A percentile compares a stretch with the other conserved stretches of the same genome.
Evolutionary conservation across 2,797 vertebrate species (phyloP).

Genomic region (Prunella strophiata): DNA sequence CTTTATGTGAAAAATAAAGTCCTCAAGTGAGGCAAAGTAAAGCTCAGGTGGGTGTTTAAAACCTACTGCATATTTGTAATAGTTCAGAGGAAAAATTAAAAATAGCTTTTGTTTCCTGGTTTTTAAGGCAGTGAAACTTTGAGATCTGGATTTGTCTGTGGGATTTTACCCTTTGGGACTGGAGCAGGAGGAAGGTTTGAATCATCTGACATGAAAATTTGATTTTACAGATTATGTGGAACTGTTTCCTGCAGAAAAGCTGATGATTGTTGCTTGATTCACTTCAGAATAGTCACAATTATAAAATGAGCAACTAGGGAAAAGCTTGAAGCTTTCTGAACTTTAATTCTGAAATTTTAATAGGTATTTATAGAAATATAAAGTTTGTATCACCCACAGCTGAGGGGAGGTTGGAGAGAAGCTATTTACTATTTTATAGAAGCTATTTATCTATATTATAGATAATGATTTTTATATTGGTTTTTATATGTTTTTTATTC

Average conservation of each 20-base stretch:
- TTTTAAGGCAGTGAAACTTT: not conserved
- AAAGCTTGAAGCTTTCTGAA: not conserved
- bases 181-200: not conserved
- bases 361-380: not conserved
- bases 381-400: not conserved
- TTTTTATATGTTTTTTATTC: not conserved
- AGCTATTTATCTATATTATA: no score
- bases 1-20: not conserved
- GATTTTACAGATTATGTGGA: not conserved
- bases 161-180: not conserved
- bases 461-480: fast-evolving
- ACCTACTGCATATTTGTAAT: not conserved
- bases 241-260: not conserved
- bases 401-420: not conserved
- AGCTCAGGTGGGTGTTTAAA: not conserved
- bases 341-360: not conserved
- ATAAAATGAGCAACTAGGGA: not conserved
- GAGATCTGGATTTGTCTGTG: not conserved
- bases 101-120: not conserved
- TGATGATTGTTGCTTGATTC: not conserved
- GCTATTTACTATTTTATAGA: not conserved
- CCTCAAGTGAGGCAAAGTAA: not conserved
- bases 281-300: not conserved
- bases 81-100: not conserved
- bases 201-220: not conserved